Conservation (phyloP, 2,113 vertebrate species). For the Pangasianodon gigas region DNA sequence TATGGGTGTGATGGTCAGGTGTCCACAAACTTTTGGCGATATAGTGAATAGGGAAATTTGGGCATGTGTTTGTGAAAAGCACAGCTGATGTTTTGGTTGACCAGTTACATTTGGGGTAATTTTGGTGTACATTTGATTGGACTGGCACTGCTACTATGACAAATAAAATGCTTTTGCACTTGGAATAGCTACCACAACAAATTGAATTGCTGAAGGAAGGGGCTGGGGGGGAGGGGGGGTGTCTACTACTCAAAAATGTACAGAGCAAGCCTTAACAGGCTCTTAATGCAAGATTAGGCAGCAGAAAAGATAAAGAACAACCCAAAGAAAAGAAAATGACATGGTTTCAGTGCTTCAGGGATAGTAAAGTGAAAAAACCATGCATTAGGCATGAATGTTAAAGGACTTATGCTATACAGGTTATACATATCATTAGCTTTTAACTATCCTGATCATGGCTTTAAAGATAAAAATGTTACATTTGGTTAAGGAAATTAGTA, state of each 20-base stretch:
- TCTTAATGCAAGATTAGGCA: conserved; percentile 9
- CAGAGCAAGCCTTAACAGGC: conserved; percentile 33
- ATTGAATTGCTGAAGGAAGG: neutral
- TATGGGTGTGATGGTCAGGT: neutral
- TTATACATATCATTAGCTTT: neutral
- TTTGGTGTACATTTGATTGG: neutral
- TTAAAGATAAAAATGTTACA: neutral
- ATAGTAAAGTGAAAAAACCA: neutral
- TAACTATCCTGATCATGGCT: neutral
- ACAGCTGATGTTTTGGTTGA: neutral
- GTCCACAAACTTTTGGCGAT: neutral
- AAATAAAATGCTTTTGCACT: neutral
- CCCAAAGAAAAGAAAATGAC: neutral
- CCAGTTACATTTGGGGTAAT: neutral
- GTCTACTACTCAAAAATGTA: conserved; percentile 21
- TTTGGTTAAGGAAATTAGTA: neutral
- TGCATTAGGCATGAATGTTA: neutral
- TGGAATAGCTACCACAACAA: neutral
- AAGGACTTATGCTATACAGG: too few species aligned
- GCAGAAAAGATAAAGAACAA: conserved; percentile 18
- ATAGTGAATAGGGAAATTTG: neutral
- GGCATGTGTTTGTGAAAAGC: neutral
- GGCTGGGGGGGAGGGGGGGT: neutral
- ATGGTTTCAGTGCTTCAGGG: neutral
- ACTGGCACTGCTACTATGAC: neutral